Evolutionary conservation across 2,797 vertebrate genomes (phyloP).

Genomic region (Fundulus diaphanus): DNA sequence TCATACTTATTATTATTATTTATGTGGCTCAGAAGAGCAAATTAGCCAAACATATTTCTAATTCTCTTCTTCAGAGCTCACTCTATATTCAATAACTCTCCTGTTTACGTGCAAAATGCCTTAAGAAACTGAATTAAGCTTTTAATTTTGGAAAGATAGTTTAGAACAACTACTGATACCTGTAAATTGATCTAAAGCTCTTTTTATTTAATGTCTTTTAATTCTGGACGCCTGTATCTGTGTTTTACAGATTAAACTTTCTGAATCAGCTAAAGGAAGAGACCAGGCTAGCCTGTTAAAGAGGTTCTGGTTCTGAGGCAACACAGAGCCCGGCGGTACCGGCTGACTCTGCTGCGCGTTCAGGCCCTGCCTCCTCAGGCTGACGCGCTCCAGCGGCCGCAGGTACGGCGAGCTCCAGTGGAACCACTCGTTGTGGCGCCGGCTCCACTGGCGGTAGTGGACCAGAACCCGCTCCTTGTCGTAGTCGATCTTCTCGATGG

Average conservation of each 20-base stretch:
- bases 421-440: slow-evolving; percentile 93
- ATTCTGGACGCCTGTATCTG: too few species aligned
- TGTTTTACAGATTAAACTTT: not conserved
- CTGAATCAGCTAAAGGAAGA: not conserved
- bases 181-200: not conserved
- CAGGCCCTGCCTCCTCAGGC: slow-evolving; percentile 80
- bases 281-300: too few species aligned
- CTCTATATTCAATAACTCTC: too few species aligned
- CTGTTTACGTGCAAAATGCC: too few species aligned
- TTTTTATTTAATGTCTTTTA: not conserved
- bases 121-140: too few species aligned
- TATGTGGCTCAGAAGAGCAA: too few species aligned
- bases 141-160: too few species aligned
- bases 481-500: slow-evolving; percentile 92
- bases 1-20: too few species aligned
- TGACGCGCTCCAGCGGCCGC: slow-evolving; percentile 90
- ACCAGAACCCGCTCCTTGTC: slow-evolving; percentile 90
- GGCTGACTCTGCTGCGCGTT: slow-evolving; percentile 26
- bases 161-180: too few species aligned
- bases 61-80: too few species aligned
- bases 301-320: not conserved
- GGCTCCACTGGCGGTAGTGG: slow-evolving; percentile 94
- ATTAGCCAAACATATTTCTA: too few species aligned
- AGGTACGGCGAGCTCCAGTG: slow-evolving; percentile 91
- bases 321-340: slow-evolving; percentile 26